Conservation (phyloP, 92 coral and sea anemone genomes). For the Porites divaricata region DNA sequence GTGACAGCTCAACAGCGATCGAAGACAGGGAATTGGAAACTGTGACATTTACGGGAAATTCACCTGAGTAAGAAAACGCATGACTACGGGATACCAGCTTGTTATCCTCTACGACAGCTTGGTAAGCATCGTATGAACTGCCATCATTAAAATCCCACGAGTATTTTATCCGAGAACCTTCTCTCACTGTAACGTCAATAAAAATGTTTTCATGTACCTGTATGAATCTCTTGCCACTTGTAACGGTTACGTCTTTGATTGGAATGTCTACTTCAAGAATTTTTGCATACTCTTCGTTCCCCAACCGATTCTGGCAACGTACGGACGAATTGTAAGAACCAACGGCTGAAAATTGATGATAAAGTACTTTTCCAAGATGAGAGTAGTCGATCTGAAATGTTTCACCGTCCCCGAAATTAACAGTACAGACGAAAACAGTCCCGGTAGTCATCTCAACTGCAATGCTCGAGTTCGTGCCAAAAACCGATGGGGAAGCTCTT, state of each 20-base stretch:
- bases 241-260: conserved; percentile 61
- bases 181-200: conserved; percentile 60
- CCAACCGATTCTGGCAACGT: conserved; percentile 78
- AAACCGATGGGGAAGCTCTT: conserved; percentile 53
- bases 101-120: conserved; percentile 38
- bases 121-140: conserved; percentile 31
- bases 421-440: conserved; percentile 69
- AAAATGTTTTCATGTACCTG: conserved; percentile 63
- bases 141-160: conserved; percentile 70
- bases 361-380: conserved; percentile 41
- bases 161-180: conserved; percentile 79
- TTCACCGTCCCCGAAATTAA: conserved; percentile 84
- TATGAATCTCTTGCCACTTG: conserved; percentile 61
- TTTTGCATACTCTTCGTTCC: conserved; percentile 43
- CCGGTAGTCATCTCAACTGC: conserved; percentile 68
- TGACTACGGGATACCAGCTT: conserved; percentile 61
- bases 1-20: conserved; percentile 32
- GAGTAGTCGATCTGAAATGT: conserved; percentile 70
- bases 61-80: conserved; percentile 68
- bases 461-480: conserved; percentile 66
- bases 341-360: conserved; percentile 62
- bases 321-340: conserved; percentile 73
- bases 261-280: conserved; percentile 79
- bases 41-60: conserved; percentile 65
- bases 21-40: conserved; percentile 77